A percentile compares a stretch with the other conserved stretches of the same genome.
Evolutionary conservation across 2,888 invertebrate species (phyloP).

Genomic region (Choreutis nemorana): DNA sequence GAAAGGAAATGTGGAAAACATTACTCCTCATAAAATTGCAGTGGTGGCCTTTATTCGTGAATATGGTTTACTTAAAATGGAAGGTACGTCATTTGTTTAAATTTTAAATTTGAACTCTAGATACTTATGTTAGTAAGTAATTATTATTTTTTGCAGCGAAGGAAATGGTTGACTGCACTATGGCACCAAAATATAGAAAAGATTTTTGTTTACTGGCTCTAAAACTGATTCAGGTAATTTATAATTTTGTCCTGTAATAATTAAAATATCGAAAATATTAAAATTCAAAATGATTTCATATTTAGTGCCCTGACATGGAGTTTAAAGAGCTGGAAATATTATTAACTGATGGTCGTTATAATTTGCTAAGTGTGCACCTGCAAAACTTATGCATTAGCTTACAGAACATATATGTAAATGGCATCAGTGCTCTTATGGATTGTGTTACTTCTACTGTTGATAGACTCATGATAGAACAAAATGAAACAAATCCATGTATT

Average conservation of each 20-base stretch:
- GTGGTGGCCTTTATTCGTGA: slow-evolving; percentile 79
- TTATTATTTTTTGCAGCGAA: slow-evolving; percentile 55
- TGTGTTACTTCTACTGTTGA: slow-evolving; percentile 67
- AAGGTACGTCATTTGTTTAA: slow-evolving; percentile 37
- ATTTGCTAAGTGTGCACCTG: slow-evolving; percentile 63
- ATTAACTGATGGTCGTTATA: slow-evolving; percentile 69
- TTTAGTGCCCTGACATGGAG: slow-evolving; percentile 79
- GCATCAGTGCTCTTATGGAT: slow-evolving; percentile 72
- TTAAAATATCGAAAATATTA: slow-evolving; percentile 5
- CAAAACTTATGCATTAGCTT: slow-evolving; percentile 68
- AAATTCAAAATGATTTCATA: slow-evolving; percentile 5
- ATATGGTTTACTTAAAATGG: slow-evolving; percentile 71
- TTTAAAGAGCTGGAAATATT: slow-evolving; percentile 71
- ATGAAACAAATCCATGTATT: slow-evolving; percentile 46
- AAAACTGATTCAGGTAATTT: slow-evolving; percentile 76
- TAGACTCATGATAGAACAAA: slow-evolving; percentile 64
- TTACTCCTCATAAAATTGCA: slow-evolving; percentile 84
- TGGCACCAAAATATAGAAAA: slow-evolving; percentile 70
- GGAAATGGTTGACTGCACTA: slow-evolving; percentile 51
- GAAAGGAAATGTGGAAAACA: slow-evolving; percentile 63
- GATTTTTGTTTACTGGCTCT: slow-evolving; percentile 83
- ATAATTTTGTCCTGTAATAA: slow-evolving; percentile 2
- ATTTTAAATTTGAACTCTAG: too few species aligned
- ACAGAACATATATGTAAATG: slow-evolving; percentile 65
- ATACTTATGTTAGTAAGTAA: too few species aligned